Percentiles rank a stretch among this genome's conserved stretches.
Conservation (phyloP, 2,113 vertebrate genomes). For the Dasyurus viverrinus region DNA sequence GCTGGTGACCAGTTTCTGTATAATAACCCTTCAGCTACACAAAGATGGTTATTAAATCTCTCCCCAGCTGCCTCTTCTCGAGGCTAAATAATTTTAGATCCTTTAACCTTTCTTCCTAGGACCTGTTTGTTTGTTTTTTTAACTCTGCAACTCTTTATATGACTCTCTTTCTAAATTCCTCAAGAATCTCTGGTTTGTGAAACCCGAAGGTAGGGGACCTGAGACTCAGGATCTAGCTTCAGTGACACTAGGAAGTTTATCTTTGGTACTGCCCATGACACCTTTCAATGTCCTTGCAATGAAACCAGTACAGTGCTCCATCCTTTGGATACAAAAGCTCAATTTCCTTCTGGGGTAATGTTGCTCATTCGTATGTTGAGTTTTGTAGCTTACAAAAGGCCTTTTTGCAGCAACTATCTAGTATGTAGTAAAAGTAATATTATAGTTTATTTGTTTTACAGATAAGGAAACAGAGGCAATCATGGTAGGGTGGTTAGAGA, state of each 20-base stretch:
- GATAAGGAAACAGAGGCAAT: background rate
- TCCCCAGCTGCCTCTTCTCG: constrained; percentile 35
- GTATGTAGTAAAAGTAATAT: background rate
- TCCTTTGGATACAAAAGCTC: background rate
- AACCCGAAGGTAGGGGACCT: background rate
- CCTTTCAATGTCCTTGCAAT: background rate
- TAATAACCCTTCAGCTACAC: constrained; percentile 49
- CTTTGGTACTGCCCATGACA: too few relatives aligned
- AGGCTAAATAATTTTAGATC: constrained; percentile 44
- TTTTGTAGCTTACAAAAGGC: background rate
- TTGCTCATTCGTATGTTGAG: background rate
- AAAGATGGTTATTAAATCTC: constrained; percentile 55
- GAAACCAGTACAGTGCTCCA: background rate
- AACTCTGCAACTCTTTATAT: background rate
- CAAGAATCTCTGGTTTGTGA: background rate
- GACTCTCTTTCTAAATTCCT: background rate
- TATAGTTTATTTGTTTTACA: background rate
- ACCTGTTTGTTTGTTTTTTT: background rate
- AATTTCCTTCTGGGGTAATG: background rate
- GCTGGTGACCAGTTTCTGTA: constrained; percentile 50
- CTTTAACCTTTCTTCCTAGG: constrained; percentile 36
- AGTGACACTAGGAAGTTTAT: background rate
- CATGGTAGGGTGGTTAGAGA: background rate
- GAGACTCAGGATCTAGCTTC: background rate
- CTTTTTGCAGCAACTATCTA: background rate